phyloP scores from a whole-genome alignment of 2,113 vertebrate species.

The Ondatra zibethicus region DNA sequence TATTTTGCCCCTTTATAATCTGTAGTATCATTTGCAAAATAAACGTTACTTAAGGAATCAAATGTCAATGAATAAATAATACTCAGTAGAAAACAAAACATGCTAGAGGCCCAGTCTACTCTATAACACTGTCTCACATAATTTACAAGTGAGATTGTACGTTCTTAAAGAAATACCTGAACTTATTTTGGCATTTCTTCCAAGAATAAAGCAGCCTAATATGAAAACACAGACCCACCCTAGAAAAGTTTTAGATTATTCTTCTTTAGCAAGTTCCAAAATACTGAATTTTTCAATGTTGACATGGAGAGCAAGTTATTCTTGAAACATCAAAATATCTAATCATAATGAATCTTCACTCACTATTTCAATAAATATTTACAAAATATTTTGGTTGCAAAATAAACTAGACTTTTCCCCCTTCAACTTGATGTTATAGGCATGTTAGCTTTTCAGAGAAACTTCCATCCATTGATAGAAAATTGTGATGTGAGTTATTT shows the following conservation, averaged over 20 bases:
- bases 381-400: neutral
- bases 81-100: neutral
- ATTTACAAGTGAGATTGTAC: neutral
- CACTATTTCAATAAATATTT: conserved; percentile 8
- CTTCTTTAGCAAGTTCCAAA: conserved; percentile 13
- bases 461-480: conserved; percentile 7
- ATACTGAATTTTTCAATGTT: too few relatives aligned
- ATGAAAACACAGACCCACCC: neutral
- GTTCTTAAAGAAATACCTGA: neutral
- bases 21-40: neutral
- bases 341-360: neutral
- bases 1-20: neutral
- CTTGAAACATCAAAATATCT: conserved; percentile 11
- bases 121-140: neutral
- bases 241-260: neutral
- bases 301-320: neutral
- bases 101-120: neutral
- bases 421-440: neutral
- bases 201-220: neutral
- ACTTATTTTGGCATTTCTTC: neutral
- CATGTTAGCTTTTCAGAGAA: conserved; percentile 15
- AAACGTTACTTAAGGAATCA: neutral
- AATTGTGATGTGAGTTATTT: neutral
- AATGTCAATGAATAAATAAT: neutral
- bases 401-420: neutral